Evolutionary conservation across 2,888 invertebrate genomes (phyloP).

Genomic region (Dioctria rufipes): DNA sequence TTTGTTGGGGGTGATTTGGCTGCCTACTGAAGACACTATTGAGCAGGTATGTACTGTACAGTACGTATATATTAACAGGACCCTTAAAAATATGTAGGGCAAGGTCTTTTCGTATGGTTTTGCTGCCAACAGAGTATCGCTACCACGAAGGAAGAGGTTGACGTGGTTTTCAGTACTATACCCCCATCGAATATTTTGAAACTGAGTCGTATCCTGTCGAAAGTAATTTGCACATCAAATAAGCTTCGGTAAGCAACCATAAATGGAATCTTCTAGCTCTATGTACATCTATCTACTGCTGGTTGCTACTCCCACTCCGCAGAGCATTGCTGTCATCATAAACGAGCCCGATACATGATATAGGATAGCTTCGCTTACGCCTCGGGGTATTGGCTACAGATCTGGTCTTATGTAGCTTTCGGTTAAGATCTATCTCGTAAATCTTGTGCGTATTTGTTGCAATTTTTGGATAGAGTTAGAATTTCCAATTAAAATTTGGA

Average conservation of each 20-base stretch:
- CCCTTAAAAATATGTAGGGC: conserved; percentile 6
- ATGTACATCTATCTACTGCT: background rate
- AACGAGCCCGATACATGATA: conserved; percentile 1
- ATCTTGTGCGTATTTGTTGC: conserved; percentile 44
- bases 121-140: background rate
- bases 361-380: background rate
- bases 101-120: background rate
- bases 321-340: too few relatives aligned
- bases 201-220: conserved; percentile 53
- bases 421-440: conserved; percentile 6
- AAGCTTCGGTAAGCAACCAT: conserved; percentile 50
- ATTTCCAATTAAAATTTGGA: conserved; percentile 51
- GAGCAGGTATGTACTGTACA: background rate
- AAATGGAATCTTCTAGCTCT: background rate
- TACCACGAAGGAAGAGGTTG: conserved; percentile 4
- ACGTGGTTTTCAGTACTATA: background rate
- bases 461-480: conserved; percentile 48
- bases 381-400: background rate
- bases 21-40: conserved; percentile 1
- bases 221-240: conserved; percentile 60
- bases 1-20: conserved; percentile 29
- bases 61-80: background rate
- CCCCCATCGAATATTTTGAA: conserved; percentile 28
- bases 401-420: background rate
- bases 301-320: background rate